Percentiles rank a stretch among this genome's conserved stretches.
phyloP scores from a whole-genome alignment of 2,797 vertebrate species.

The Myotis findleyi region DNA sequence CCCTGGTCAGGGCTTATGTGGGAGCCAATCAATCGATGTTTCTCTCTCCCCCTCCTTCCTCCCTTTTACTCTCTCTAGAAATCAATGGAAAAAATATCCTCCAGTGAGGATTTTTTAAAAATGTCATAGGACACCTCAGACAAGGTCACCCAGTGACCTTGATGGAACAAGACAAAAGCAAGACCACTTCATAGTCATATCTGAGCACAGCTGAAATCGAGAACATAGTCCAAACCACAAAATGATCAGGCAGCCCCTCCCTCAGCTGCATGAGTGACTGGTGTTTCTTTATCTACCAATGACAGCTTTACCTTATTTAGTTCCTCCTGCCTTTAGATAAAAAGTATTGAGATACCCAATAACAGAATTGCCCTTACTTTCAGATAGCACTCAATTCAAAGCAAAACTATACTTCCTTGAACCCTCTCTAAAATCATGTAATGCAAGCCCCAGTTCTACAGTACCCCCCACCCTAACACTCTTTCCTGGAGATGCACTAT shows the following conservation, averaged over 20 bases:
- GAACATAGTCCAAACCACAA: not conserved
- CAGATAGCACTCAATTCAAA: not conserved
- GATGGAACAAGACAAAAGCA: not conserved
- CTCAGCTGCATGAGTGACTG: not conserved
- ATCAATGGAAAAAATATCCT: too few species aligned
- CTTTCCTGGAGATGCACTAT: not conserved
- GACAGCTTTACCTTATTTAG: not conserved
- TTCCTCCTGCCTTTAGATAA: not conserved
- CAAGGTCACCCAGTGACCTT: not conserved
- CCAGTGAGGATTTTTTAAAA: too few species aligned
- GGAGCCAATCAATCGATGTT: too few species aligned
- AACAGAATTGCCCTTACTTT: not conserved
- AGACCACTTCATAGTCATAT: not conserved
- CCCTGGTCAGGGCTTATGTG: too few species aligned
- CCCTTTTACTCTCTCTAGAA: too few species aligned
- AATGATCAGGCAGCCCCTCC: not conserved
- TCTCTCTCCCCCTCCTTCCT: too few species aligned
- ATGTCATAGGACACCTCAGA: not conserved
- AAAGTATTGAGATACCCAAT: not conserved
- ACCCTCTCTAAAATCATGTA: not conserved
- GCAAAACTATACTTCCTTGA: not conserved
- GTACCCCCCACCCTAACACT: rapidly evolving
- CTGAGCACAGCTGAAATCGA: not conserved
- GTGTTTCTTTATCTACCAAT: not conserved
- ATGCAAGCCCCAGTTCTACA: not conserved